phyloP scores from a whole-genome alignment of 2,113 vertebrate species.

The Mus musculus region GRCm39 chr17:78517501-78518000 shows the following conservation, averaged over 20 bases:
- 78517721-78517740: not conserved
- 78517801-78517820: not conserved
- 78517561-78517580: not conserved
- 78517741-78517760: not conserved
- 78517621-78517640: not conserved
- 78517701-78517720: not conserved
- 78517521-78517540: not conserved
- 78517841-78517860: not conserved
- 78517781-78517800: slow-evolving; percentile 3
- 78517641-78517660: slow-evolving; percentile 16
- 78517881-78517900: not conserved
- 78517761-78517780: not conserved
- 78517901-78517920: slow-evolving; percentile 23
- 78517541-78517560: not conserved
- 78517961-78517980: not conserved
- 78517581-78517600: not conserved
- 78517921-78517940: not conserved
- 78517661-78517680: not conserved
- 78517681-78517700: not conserved
- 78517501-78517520: not conserved
- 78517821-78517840: not conserved
- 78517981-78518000: not conserved
- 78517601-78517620: not conserved
- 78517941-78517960: slow-evolving; percentile 52
- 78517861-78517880: not conserved